Conservation (phyloP, 2,113 vertebrate genomes). For the Myotis lucifugus region DNA sequence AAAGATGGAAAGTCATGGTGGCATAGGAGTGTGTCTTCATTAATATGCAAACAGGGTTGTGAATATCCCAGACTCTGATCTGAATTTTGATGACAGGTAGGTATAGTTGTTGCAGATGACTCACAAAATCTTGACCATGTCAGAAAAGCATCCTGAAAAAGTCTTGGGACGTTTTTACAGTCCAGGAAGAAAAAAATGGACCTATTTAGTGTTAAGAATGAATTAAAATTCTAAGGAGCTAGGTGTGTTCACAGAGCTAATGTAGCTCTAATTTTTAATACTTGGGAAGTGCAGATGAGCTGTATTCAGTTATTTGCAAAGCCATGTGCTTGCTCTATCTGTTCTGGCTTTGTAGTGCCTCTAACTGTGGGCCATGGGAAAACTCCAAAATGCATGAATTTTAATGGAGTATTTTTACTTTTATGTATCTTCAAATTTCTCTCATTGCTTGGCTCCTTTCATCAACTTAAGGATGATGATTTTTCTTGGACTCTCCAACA, state of each 20-base stretch:
- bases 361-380: neutral
- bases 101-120: neutral
- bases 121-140: neutral
- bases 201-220: neutral
- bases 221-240: constrained; percentile 11
- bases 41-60: neutral
- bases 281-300: neutral
- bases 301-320: neutral
- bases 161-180: neutral
- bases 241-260: neutral
- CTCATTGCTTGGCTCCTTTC: neutral
- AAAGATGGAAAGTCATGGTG: neutral
- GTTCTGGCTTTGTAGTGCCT: neutral
- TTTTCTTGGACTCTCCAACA: neutral
- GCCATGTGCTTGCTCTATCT: neutral
- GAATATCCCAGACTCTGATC: neutral
- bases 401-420: neutral
- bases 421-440: neutral
- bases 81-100: neutral
- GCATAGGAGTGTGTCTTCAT: neutral
- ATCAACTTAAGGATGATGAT: neutral
- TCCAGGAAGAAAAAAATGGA: neutral
- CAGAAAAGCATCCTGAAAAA: neutral
- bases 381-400: neutral
- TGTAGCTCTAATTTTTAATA: neutral